Evolutionary conservation across 1,140 invertebrate species (phyloP).

Genomic region (Brachionus paranguensis): DNA sequence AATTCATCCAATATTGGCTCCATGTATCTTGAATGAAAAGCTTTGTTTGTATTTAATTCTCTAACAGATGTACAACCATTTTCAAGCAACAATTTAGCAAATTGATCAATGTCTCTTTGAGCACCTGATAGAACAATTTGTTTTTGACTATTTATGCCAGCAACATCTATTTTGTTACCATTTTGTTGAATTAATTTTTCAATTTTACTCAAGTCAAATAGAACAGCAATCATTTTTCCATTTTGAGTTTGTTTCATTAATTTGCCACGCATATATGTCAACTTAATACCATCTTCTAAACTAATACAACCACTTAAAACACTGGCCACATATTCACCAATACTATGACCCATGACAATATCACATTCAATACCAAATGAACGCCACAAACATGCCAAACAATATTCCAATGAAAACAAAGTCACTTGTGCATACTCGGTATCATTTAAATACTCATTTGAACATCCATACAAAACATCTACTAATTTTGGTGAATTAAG

Average conservation of each 20-base stretch:
- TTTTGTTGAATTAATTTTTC: not conserved
- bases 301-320: not conserved
- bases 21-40: constrained; percentile 2
- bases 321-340: constrained; percentile 2
- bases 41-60: not conserved
- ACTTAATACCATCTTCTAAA: not conserved
- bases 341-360: not conserved
- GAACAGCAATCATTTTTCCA: not conserved
- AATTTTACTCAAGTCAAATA: not conserved
- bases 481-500: not conserved
- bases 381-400: not conserved
- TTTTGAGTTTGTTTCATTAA: too few relatives aligned
- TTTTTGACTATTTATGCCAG: not conserved
- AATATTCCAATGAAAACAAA: not conserved
- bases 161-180: not conserved
- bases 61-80: not conserved
- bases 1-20: not conserved
- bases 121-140: not conserved
- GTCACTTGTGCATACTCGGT: not conserved
- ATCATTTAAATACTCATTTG: not conserved
- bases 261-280: not conserved
- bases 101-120: not conserved
- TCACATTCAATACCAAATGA: not conserved
- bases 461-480: not conserved
- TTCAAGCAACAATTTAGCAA: not conserved